Evolutionary conservation across 2,113 vertebrate genomes (phyloP), one percentile per base, ranked within the genome.

Genomic region (Balaenoptera acutorostrata): DNA sequence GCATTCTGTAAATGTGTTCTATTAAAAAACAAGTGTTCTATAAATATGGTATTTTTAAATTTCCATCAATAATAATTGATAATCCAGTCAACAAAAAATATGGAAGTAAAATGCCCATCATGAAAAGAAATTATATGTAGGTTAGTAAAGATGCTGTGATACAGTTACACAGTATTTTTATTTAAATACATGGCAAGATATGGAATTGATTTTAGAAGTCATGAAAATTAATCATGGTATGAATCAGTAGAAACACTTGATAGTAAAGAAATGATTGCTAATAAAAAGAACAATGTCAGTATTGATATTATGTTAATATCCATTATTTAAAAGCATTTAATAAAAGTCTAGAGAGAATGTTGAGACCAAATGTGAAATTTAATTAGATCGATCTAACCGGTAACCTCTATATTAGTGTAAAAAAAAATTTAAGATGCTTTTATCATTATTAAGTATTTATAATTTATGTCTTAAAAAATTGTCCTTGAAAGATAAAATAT

Each of bases 11-110:
- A 92, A 93, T 84, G 17, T 41, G 27, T 93, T 66, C n/a, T 63
- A 2, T 77, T 75, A n/a, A 66, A 52, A 93, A 84, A 52, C 31
- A 36, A 36, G 2, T 57, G 5, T 77, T 64, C 33, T 93, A 27
- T 39, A 72, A 87, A 78, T 39, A 86, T 39, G 12, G 4, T 33
- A 84, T 81, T 90, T 95, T 31, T 61, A 94, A 61, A n/a, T 94
- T 88, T n/a, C 46, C 49, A 23, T 74, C 69, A 96, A 49, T 95
- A 93, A 87, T 94, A 85, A 69, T 74, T 87, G 31, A 66, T 86
- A 44, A 77, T 66, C 61, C 71, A 1, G 57, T 85, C 29, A n/a
- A 72, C 39, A 52, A 18, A 84, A 92, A 44, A 52, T 69, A 59
- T 20, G 33, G 9, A 69, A 81, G 13, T 81, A 44, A 84, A 90